These are phyloP conservation scores for Chrysolina americana DNA, from an alignment of 2,888 invertebrate species.

Conservation along the genomic window DNA sequence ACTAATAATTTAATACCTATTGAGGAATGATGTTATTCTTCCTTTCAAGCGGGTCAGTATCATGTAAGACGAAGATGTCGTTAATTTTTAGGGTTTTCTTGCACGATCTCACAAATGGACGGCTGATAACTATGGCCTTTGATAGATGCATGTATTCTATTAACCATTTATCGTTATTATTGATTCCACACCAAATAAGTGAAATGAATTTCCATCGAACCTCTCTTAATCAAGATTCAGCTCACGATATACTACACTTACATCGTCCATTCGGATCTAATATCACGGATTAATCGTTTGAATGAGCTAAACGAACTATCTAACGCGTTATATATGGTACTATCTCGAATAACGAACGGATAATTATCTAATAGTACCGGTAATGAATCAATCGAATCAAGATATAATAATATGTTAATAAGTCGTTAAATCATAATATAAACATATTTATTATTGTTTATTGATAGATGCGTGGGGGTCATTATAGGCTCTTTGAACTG, in stretches of 20 bases:
- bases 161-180: too few relatives aligned
- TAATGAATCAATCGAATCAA: conserved; percentile 29
- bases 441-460: conserved; percentile 27
- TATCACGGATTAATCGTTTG: conserved; percentile 15
- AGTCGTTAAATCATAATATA: conserved; percentile 29
- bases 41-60: too few relatives aligned
- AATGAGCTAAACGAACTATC: conserved; percentile 3
- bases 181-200: too few relatives aligned
- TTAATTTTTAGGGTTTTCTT: too few relatives aligned
- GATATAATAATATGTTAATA: conserved; percentile 31
- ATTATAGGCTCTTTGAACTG: conserved; percentile 14
- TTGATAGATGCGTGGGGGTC: conserved; percentile 28
- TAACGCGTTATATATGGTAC: conserved; percentile 7
- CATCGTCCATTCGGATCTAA: not conserved
- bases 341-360: conserved; percentile 9
- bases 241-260: not conserved
- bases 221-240: not conserved
- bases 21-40: too few relatives aligned
- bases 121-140: too few relatives aligned
- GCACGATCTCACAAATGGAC: too few relatives aligned
- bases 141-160: too few relatives aligned
- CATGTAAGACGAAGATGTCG: too few relatives aligned
- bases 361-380: conserved; percentile 28
- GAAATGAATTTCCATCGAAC: too few relatives aligned
- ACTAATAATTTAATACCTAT: too few relatives aligned